Conservation (phyloP, 2,888 invertebrate genomes). For the Drosophila gaucha region DNA sequence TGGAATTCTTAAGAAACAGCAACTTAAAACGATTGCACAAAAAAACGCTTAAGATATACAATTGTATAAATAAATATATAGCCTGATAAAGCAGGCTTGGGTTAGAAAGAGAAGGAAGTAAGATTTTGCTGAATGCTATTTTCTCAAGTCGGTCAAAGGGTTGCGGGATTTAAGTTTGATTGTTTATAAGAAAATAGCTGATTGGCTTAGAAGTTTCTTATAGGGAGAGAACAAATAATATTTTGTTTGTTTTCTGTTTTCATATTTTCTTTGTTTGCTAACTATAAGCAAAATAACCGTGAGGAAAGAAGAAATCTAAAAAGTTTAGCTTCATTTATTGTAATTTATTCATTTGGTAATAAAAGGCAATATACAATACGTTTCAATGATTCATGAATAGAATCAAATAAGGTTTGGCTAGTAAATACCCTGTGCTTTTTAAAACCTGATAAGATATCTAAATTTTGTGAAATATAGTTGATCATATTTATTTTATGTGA, state of each 20-base stretch:
- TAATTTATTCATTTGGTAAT: slow-evolving; percentile 1
- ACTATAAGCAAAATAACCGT: neutral
- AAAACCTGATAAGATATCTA: too few relatives aligned
- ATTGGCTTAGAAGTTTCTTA: neutral
- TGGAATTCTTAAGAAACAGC: neutral
- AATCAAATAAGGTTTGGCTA: neutral
- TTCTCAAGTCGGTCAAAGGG: slow-evolving; percentile 4
- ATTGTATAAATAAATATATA: neutral
- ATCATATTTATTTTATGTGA: neutral
- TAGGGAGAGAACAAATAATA: too few relatives aligned
- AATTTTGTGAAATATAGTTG: neutral
- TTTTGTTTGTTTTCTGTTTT: too few relatives aligned
- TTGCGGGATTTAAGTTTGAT: slow-evolving; percentile 2
- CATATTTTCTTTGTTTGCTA: slow-evolving; percentile 12
- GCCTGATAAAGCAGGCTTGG: neutral
- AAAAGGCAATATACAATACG: slow-evolving; percentile 1
- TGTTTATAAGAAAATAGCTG: slow-evolving; percentile 1
- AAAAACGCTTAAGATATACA: neutral
- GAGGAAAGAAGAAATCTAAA: neutral
- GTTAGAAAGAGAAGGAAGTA: neutral
- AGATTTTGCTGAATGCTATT: too few relatives aligned
- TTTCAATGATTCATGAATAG: neutral
- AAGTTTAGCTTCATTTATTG: neutral
- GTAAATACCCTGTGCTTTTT: neutral
- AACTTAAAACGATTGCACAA: too few relatives aligned